phyloP scores from a whole-genome alignment of 1,140 invertebrate genomes.

The Drosophila equinoxialis region DNA sequence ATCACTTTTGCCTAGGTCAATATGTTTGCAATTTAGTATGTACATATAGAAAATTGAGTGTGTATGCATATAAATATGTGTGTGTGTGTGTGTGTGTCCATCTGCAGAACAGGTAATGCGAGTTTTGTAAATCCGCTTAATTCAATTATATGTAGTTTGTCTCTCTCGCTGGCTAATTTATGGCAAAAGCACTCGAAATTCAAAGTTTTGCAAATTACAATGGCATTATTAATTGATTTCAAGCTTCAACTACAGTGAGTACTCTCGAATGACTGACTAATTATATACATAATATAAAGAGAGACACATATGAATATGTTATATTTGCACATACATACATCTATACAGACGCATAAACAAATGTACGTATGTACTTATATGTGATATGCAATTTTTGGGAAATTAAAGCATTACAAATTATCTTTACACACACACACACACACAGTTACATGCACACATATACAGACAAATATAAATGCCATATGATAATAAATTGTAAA shows the following conservation, averaged over 20 bases:
- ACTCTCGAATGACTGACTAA: constrained; percentile 24
- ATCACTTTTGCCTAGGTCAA: too few relatives aligned
- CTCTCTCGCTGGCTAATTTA: constrained; percentile 42
- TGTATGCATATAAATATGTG: background rate
- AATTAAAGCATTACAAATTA: constrained; percentile 45
- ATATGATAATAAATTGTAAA: constrained; percentile 57
- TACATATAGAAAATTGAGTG: background rate
- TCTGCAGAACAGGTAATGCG: constrained; percentile 16
- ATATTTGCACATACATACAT: background rate
- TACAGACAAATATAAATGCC: constrained; percentile 27
- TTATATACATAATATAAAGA: background rate
- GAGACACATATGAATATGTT: background rate
- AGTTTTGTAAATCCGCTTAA: constrained; percentile 46
- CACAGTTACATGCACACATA: constrained; percentile 13
- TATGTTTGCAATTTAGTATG: background rate
- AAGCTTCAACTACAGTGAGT: constrained; percentile 41
- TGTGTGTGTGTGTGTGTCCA: background rate
- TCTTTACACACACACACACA: constrained; percentile 17
- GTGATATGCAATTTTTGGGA: constrained; percentile 38
- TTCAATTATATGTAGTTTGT: constrained; percentile 37
- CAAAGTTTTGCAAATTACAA: constrained; percentile 38
- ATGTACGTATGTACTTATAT: background rate
- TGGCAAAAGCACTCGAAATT: constrained; percentile 32
- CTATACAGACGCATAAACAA: background rate
- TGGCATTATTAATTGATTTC: constrained; percentile 45